These are phyloP conservation scores for Electrona antarctica DNA, from an alignment of 2,113 vertebrate species.

Conservation along the genomic window DNA sequence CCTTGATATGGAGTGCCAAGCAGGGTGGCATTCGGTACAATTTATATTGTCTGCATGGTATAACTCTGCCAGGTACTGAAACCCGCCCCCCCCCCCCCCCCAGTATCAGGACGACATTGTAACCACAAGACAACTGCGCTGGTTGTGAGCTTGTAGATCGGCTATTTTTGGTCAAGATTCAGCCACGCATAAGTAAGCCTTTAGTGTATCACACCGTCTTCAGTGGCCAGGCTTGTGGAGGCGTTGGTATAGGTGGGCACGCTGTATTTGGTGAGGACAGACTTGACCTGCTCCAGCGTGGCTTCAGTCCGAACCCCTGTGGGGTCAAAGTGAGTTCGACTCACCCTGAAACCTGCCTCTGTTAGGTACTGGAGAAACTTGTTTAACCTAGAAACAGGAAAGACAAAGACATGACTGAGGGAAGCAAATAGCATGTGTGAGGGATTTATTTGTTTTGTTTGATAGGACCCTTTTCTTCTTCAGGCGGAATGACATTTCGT, in stretches of 20 bases:
- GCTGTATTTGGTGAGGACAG: slow-evolving; percentile 90
- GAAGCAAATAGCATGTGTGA: background rate
- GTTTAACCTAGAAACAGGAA: slow-evolving; percentile 83
- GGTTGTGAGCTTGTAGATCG: no score
- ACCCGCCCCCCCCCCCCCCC: no score
- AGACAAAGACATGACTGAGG: background rate
- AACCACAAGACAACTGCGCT: no score
- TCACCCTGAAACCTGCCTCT: slow-evolving; percentile 92
- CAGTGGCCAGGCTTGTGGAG: slow-evolving; percentile 58
- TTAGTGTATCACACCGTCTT: slow-evolving; percentile 14
- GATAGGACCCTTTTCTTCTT: background rate
- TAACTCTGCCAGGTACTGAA: background rate
- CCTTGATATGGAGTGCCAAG: no score
- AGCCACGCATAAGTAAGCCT: no score
- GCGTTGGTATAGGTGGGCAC: slow-evolving; percentile 80
- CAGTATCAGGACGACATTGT: no score
- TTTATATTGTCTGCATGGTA: slow-evolving; percentile 1
- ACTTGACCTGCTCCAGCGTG: slow-evolving; percentile 87
- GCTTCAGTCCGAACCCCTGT: slow-evolving; percentile 93
- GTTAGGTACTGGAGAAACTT: slow-evolving; percentile 92
- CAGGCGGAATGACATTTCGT: background rate
- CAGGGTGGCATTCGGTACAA: no score
- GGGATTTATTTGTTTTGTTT: background rate
- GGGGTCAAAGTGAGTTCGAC: slow-evolving; percentile 96
- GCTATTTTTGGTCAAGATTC: no score